These are phyloP conservation scores for Percopsis transmontana DNA, from an alignment of 2,113 vertebrate species.

Conservation along the genomic window DNA sequence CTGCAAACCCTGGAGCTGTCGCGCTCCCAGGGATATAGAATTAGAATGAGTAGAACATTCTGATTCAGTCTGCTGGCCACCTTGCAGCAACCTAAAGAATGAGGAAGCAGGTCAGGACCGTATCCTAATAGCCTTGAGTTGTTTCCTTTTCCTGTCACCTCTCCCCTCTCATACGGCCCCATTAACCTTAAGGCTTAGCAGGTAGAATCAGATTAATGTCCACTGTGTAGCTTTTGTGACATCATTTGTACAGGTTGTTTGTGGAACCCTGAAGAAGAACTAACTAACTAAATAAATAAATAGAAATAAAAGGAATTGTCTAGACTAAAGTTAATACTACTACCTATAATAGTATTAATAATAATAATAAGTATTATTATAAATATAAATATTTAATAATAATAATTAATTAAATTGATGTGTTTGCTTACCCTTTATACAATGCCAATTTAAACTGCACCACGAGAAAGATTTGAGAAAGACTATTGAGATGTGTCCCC, in stretches of 20 bases:
- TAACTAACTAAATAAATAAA: no score
- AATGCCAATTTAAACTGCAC: no score
- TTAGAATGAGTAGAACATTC: constrained; percentile 71
- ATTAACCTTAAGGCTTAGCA: constrained; percentile 18
- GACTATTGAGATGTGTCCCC: no score
- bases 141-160: constrained; percentile 44
- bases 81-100: constrained; percentile 32
- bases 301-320: no score
- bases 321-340: no score
- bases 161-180: constrained; percentile 9
- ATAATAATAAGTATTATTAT: no score
- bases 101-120: constrained; percentile 36
- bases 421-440: no score
- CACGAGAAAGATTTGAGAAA: no score
- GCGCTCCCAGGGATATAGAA: constrained; percentile 79
- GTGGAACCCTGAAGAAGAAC: neutral
- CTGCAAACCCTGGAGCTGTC: constrained; percentile 66
- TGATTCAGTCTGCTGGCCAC: constrained; percentile 51
- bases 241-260: neutral
- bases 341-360: no score
- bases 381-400: no score
- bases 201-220: constrained; percentile 5
- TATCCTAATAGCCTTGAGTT: constrained; percentile 31
- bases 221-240: neutral
- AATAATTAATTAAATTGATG: no score